Evolutionary conservation across 2,797 vertebrate genomes (phyloP), one percentile per base, ranked within the genome.

Genomic region (Botia almorhae): DNA sequence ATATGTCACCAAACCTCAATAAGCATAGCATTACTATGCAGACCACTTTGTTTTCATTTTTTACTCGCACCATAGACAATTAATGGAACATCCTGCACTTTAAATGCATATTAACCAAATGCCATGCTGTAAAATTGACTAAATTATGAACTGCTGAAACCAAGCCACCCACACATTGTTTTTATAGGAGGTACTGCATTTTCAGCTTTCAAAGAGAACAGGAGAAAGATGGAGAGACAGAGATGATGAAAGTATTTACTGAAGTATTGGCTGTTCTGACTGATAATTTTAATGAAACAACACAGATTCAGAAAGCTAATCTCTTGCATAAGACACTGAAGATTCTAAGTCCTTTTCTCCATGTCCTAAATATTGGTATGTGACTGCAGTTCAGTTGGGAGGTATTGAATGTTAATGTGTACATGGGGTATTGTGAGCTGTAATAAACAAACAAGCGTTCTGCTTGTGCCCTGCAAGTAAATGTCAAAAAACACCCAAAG

Each of bases 241-340:
- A 46, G 5, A 48, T 65, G 36, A 74, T 13, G 39, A 76, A 73
- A 29, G 46, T 63, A 61, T 73, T 71, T 76, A 51, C 63, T 48
- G 26, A 72, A 76, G 72, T 84, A 77, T 80, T 76, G 75, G 29
- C 46, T 64, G 71, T 67, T 82, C 82, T 85, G 79, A 77, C 72
- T 85, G 63, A 75, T 33, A 33, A 33, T 33, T 81, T 65, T 51
- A 64, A 82, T 80, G 3, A 73, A 75, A 82, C 76, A 79, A 69
- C 78, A 39, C 48, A 36, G 83, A 85, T 33, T 33, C 33, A 3
- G 4, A 33, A 33, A 80, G 67, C 76, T 82, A 60, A 83, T 86
- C 56, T 81, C 69, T 85, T 83, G 12, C 0, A 86, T 80, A 86
- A 87, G 84, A 76, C 13, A 7, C 19, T 70, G 70, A 73, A 72